Base-by-base conservation (phyloP, 1,140 invertebrate genomes). In the Euwallacea similis region DNA sequence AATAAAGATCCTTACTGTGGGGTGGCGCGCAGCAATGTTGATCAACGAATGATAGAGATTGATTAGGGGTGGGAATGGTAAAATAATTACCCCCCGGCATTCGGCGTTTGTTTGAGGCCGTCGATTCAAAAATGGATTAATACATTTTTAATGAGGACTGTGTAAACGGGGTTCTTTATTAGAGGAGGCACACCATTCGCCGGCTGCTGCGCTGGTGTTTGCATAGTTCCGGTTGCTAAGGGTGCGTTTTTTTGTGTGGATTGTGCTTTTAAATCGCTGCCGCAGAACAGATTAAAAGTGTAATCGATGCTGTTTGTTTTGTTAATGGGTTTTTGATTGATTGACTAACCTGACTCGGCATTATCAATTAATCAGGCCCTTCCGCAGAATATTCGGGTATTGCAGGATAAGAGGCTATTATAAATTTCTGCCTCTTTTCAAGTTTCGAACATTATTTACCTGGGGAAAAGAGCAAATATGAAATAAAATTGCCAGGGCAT, bases 121-220 rank as follows among this genome's bases (percentile, higher is more conserved):
- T 73, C 74, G 68, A 69, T 69, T 76, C 76, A 79, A 80, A 80
- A 80, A 79, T 79, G 79, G 78, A 80, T 80, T 80, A 80, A 80
- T 80, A 78, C 79, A 80, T 80, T 80, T 80, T 80, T 79, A 78
- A 80, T 80, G 74, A 69, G 73, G 76, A 76, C 76, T 79, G 78
- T 78, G 73, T 75, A 79, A 79, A 79, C 78, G 77, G 50, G 46
- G 62, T 58, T 77, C 76, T 78, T 78, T 78, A 76, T 77, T 76
- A 74, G 72, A 50, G 7, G 15, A 8, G 33, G 47, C 47, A 42
- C 21, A 21, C 21, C 63, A 50, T 47, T 63, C n/a, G 50, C 63
- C 63, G 63, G 47, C 63, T 66, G 63, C 44, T 53, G 62, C 42
- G 66, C 43, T 67, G 69, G 66, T 78, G 76, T 78, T 78, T 78